A percentile compares a stretch with the other conserved stretches of the same genome.
Conservation (phyloP, 2,113 vertebrate species). For the Mesembrinibis cayennensis region DNA sequence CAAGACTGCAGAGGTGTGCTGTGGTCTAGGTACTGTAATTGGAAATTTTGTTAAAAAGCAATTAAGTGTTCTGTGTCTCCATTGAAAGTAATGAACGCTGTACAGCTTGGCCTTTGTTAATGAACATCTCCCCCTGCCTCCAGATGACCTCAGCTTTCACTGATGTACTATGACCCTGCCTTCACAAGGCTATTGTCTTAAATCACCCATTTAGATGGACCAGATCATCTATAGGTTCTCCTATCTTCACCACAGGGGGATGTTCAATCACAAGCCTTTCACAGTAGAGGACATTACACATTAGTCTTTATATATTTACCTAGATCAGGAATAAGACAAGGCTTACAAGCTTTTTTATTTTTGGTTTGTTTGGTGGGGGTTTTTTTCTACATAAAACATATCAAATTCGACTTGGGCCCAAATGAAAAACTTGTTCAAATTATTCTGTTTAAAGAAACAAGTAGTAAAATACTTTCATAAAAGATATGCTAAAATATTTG, state of each 20-base stretch:
- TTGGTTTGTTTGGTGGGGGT: not conserved
- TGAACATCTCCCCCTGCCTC: not conserved
- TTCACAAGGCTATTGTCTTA: not conserved
- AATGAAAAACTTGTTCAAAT: not conserved
- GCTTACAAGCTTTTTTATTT: not conserved
- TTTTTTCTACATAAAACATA: not conserved
- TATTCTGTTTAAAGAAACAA: not conserved
- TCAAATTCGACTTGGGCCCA: not conserved
- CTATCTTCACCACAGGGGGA: not conserved
- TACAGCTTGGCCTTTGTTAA: not conserved
- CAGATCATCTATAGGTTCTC: not conserved
- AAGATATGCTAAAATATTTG: slow-evolving; percentile 9
- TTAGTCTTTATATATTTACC: not conserved
- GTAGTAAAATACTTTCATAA: not conserved
- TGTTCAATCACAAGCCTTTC: not conserved
- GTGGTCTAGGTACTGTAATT: not conserved
- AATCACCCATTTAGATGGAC: not conserved
- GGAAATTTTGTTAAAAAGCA: not conserved
- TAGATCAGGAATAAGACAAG: not conserved
- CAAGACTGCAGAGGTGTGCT: not conserved
- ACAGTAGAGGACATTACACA: not conserved
- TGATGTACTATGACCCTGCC: not conserved
- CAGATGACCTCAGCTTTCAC: not conserved
- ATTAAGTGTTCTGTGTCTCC: not conserved
- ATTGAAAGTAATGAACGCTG: not conserved